Evolutionary conservation across 2,113 vertebrate genomes (phyloP).

Genomic region (Coracopsis vasa): DNA sequence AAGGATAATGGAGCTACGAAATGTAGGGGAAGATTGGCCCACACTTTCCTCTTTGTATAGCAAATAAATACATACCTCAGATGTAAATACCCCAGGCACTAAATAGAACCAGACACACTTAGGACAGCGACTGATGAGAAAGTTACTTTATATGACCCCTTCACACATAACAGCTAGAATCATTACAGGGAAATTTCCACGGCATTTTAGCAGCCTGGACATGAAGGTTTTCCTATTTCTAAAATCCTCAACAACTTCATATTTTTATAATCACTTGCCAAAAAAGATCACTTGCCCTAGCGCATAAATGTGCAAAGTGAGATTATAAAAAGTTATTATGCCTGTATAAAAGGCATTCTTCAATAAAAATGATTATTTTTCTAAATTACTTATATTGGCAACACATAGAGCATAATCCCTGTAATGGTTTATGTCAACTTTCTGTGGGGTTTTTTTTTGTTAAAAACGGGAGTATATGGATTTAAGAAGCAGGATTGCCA

Average conservation of each 20-base stretch:
- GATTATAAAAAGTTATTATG: background rate
- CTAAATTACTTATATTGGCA: background rate
- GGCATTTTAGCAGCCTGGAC: background rate
- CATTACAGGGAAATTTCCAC: conserved; percentile 12
- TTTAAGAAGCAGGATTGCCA: background rate
- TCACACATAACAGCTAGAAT: conserved; percentile 6
- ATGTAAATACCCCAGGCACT: background rate
- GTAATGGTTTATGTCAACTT: background rate
- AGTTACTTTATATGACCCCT: background rate
- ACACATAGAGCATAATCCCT: background rate
- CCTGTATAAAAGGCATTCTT: background rate
- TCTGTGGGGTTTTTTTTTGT: background rate
- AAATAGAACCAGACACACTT: background rate
- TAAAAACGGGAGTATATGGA: background rate
- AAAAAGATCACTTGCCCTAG: background rate
- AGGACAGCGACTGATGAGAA: background rate
- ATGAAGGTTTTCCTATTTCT: background rate
- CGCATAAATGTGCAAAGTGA: background rate
- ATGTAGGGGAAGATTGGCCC: background rate
- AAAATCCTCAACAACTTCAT: background rate
- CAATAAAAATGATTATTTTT: background rate
- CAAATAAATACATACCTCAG: background rate
- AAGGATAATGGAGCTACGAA: background rate
- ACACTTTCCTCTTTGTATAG: background rate
- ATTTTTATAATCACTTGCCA: background rate